Percentiles rank a stretch among this genome's conserved stretches.
These are phyloP conservation scores for Ptilorrhoa leucosticta DNA, from an alignment of 2,113 vertebrate genomes.

Conservation along the genomic window DNA sequence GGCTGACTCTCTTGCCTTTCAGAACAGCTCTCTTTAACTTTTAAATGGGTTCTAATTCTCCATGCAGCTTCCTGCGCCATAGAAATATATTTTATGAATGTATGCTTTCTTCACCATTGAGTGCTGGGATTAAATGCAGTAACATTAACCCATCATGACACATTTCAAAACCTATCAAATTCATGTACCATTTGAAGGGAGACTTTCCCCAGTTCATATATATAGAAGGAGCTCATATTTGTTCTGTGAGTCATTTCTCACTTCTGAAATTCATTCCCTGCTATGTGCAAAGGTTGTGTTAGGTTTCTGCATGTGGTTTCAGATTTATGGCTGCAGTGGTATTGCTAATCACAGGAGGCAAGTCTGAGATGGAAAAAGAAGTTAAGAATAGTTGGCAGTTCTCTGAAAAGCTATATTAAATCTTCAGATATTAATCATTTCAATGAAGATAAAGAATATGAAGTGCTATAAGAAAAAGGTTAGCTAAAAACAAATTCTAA, in stretches of 20 bases:
- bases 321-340: background rate
- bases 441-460: background rate
- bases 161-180: background rate
- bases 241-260: background rate
- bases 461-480: background rate
- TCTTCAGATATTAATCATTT: conserved; percentile 11
- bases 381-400: background rate
- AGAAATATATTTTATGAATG: background rate
- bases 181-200: background rate
- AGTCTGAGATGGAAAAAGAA: background rate
- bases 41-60: background rate
- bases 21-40: background rate
- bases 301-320: conserved; percentile 13
- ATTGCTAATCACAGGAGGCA: conserved; percentile 3
- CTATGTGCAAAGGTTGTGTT: conserved; percentile 9
- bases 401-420: background rate
- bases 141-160: background rate
- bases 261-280: conserved; percentile 12
- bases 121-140: background rate
- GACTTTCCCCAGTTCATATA: background rate
- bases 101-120: background rate
- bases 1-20: background rate
- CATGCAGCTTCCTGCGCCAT: background rate
- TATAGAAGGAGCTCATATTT: background rate
- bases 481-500: background rate